phyloP scores from a whole-genome alignment of 1,140 invertebrate species.

The Chironomus striatipennis region DNA sequence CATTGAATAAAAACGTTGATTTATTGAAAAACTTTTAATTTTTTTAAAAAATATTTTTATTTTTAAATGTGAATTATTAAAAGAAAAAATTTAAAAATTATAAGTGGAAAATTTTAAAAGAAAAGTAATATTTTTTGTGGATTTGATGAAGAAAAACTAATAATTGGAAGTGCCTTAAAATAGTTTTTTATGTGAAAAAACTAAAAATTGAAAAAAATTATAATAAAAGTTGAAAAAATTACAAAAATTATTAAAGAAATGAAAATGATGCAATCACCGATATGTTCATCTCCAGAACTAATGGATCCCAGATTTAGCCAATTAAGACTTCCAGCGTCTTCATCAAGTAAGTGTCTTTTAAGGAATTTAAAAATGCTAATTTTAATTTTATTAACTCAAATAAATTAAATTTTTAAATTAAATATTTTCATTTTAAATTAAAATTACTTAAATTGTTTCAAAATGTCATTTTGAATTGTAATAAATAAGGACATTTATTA shows the following conservation, averaged over 20 bases:
- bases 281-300: constrained; percentile 36
- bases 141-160: background rate
- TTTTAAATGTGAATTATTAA: background rate
- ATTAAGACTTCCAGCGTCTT: constrained; percentile 33
- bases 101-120: background rate
- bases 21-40: no score
- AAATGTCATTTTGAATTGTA: no score
- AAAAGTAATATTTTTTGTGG: no score
- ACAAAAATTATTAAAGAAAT: background rate
- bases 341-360: constrained; percentile 37
- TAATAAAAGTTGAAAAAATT: background rate
- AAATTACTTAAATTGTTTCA: no score
- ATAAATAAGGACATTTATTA: no score
- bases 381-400: no score
- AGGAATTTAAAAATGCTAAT: background rate
- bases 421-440: no score
- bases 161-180: background rate
- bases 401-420: no score
- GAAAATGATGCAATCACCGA: constrained; percentile 32
- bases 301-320: constrained; percentile 39
- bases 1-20: no score
- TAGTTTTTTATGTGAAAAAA: background rate
- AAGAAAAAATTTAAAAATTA: no score
- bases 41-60: no score
- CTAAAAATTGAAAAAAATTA: background rate